Evolutionary conservation across 2,888 invertebrate species (phyloP), one percentile per base, ranked within the genome.

Genomic region (Acrobasis suavella): DNA sequence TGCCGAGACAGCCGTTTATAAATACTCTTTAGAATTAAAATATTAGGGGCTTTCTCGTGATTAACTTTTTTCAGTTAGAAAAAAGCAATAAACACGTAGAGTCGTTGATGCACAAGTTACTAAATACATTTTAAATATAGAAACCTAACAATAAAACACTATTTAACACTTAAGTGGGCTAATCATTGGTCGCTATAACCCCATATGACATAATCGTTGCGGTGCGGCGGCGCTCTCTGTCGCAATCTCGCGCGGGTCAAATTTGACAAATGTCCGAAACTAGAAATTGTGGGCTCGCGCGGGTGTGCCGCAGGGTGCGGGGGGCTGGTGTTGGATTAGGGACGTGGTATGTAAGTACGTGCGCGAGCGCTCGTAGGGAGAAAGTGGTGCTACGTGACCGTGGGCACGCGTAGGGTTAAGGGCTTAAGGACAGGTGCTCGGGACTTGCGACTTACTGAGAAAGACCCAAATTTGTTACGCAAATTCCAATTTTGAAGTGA

Each of bases 341-440:
- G 58, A 58, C 58, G 42, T 46, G 62, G 46, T 55, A 46, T 1
- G 14, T n/a, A n/a, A n/a, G n/a, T 46, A 68, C 66, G 68, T 65
- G 68, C 61, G 39, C 58, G 50, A 58, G 61, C 55, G 55, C 65
- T 60, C 66, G 67, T 67, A 63, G 62, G 60, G 60, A 61, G 60
- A 61, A 61, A 61, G 60, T 50, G 58, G 67, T 62, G 55, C 69
- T 69, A 72, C 72, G 72, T 70, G 72, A 69, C 68, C 50, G 16
- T 17, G 64, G 69, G 70, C 67, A 70, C 65, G 55, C 16, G 60
- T n/a, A 46, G 46, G 46, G 46, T 46, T 46, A 46, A 46, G 46
- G 46, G 46, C 46, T 46, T 46, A 46, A 54, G 37, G 54, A 38
- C 54, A 55, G 54, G 15, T 38, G 38, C 15, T 38, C 9, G 37